A percentile compares a stretch with the other conserved stretches of the same genome.
Conservation (phyloP, 2,113 vertebrate genomes). For the Pithys albifrons region DNA sequence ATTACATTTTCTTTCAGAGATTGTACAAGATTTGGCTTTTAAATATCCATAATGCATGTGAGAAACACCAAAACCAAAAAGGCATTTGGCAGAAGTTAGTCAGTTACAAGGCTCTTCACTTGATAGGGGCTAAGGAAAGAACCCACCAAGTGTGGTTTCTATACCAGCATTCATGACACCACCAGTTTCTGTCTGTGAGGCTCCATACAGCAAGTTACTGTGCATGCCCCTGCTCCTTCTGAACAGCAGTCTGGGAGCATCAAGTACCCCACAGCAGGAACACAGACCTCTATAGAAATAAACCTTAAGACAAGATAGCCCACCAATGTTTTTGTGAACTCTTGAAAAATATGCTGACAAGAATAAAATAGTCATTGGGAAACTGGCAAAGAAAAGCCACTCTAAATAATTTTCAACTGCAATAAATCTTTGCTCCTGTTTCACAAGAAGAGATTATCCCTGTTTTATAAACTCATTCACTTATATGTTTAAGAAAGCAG, state of each 20-base stretch:
- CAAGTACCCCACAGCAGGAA: neutral
- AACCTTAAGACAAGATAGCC: neutral
- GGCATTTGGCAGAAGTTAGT: neutral
- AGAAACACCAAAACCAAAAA: neutral
- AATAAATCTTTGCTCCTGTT: constrained; percentile 24
- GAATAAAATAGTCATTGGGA: neutral
- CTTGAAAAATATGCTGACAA: constrained; percentile 25
- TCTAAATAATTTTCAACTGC: constrained; percentile 39
- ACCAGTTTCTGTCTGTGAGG: neutral
- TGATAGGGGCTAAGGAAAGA: constrained; percentile 1
- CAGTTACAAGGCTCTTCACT: neutral
- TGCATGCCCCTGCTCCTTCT: neutral
- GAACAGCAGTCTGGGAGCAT: neutral
- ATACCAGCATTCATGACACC: neutral
- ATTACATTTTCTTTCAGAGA: neutral
- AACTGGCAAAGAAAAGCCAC: constrained; percentile 15
- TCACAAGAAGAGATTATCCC: neutral
- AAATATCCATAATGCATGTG: neutral
- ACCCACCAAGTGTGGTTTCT: neutral
- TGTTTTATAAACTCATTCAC: constrained; percentile 15
- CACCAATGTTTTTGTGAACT: neutral
- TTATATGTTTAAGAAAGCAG: constrained; percentile 15
- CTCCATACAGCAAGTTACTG: neutral
- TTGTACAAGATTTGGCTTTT: neutral
- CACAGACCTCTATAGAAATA: neutral